These are phyloP conservation scores for Galeopterus variegatus DNA, from an alignment of 2,113 vertebrate genomes.

Conservation along the genomic window DNA sequence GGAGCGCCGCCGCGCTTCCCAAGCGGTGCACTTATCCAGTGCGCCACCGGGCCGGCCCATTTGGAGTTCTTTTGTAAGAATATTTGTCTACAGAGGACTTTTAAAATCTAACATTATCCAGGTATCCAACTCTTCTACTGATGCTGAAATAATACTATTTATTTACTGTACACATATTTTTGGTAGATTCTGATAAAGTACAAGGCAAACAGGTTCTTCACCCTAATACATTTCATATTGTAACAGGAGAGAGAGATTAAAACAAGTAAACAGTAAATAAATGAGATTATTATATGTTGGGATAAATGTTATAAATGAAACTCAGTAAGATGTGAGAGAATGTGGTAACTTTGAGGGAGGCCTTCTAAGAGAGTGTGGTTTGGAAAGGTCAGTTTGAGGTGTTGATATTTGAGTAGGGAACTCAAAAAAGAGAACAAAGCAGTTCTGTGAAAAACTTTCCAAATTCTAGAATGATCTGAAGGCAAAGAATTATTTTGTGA, in stretches of 20 bases:
- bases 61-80: slow-evolving; percentile 34
- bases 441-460: slow-evolving; percentile 17
- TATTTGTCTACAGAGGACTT: neutral
- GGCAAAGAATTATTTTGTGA: neutral
- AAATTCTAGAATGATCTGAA: neutral
- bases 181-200: slow-evolving; percentile 7
- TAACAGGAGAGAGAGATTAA: neutral
- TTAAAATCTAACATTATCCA: slow-evolving; percentile 24
- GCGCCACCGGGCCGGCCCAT: too few species aligned
- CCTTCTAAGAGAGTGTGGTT: neutral
- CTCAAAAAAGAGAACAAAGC: neutral
- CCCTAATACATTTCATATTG: neutral
- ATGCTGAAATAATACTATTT: neutral
- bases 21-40: too few species aligned
- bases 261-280: neutral
- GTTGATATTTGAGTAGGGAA: slow-evolving; percentile 35
- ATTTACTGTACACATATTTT: neutral
- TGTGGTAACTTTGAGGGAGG: neutral
- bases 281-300: neutral
- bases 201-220: neutral
- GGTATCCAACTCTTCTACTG: neutral
- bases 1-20: too few species aligned
- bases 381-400: slow-evolving; percentile 55
- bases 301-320: neutral
- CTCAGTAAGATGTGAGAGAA: neutral